Evolutionary conservation across 2,113 vertebrate species (phyloP).

Genomic region (Athene cunicularia): DNA sequence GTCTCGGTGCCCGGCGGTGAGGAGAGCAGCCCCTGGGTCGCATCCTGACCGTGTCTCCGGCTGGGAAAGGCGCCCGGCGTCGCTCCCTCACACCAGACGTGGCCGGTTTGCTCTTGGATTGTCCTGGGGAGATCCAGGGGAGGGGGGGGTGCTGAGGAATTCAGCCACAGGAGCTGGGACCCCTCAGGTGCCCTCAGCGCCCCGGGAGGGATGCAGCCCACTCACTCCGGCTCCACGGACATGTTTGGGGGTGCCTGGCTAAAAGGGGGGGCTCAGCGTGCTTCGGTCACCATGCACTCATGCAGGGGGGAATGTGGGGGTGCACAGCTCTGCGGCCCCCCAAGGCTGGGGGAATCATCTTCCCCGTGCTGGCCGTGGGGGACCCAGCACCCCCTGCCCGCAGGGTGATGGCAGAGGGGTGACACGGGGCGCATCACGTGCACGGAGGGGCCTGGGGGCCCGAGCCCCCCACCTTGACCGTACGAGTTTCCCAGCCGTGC

Average conservation of each 20-base stretch:
- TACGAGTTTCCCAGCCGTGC: neutral
- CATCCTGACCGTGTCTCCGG: neutral
- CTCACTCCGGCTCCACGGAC: rapidly evolving
- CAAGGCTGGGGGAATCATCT: rapidly evolving
- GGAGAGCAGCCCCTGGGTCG: neutral
- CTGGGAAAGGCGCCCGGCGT: neutral
- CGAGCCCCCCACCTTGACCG: rapidly evolving
- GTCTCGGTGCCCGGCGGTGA: neutral
- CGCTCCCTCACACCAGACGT: neutral
- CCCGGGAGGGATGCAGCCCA: rapidly evolving
- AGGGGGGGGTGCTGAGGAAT: neutral
- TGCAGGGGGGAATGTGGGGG: rapidly evolving
- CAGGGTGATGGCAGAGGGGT: neutral
- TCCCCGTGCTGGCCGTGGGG: rapidly evolving
- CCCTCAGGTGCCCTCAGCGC: neutral
- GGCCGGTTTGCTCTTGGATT: neutral
- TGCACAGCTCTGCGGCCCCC: neutral
- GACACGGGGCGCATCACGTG: rapidly evolving
- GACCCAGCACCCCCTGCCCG: neutral
- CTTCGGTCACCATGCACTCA: rapidly evolving
- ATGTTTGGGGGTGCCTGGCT: neutral
- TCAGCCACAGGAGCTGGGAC: rapidly evolving
- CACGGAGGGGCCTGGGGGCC: rapidly evolving
- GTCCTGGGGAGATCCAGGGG: rapidly evolving
- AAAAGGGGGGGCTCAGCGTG: rapidly evolving